A percentile compares a stretch with the other conserved stretches of the same genome.
Evolutionary conservation across 2,113 vertebrate species (phyloP).

Genomic region (Stegastes partitus): DNA sequence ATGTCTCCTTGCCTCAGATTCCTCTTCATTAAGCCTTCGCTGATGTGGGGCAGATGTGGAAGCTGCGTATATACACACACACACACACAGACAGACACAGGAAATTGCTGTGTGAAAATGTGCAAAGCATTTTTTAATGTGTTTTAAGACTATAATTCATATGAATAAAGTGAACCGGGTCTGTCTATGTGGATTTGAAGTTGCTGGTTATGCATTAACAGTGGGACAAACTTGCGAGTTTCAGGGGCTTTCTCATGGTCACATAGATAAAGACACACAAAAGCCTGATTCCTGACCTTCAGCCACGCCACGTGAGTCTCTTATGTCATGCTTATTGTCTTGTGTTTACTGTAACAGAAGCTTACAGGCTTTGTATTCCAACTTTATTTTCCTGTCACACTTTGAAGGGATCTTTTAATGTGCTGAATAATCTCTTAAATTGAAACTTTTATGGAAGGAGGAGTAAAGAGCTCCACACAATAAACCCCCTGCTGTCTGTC

Average conservation of each 20-base stretch:
- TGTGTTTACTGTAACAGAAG: constrained; percentile 41
- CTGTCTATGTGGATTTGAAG: background rate
- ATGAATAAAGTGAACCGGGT: background rate
- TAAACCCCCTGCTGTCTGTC: background rate
- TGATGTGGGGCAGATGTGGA: constrained; percentile 97
- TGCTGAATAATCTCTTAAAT: background rate
- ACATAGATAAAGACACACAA: constrained; percentile 6
- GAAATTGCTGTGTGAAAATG: background rate
- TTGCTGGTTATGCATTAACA: background rate
- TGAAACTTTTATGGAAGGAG: background rate
- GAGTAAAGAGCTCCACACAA: background rate
- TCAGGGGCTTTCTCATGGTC: constrained; percentile 47
- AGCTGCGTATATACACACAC: constrained; percentile 82
- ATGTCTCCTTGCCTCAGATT: constrained; percentile 93
- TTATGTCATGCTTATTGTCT: constrained; percentile 1
- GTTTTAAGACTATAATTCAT: background rate
- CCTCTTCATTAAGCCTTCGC: constrained; percentile 96
- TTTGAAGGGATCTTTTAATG: background rate
- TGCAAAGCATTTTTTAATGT: background rate
- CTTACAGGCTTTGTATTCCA: constrained; percentile 5
- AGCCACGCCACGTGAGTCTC: constrained; percentile 26
- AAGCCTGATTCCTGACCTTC: constrained; percentile 23
- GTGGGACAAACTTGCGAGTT: background rate
- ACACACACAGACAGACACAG: constrained; percentile 12
- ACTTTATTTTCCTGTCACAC: background rate